These are phyloP conservation scores for Gallirallus australis DNA, from an alignment of 2,797 vertebrate species.

Conservation along the genomic window DNA sequence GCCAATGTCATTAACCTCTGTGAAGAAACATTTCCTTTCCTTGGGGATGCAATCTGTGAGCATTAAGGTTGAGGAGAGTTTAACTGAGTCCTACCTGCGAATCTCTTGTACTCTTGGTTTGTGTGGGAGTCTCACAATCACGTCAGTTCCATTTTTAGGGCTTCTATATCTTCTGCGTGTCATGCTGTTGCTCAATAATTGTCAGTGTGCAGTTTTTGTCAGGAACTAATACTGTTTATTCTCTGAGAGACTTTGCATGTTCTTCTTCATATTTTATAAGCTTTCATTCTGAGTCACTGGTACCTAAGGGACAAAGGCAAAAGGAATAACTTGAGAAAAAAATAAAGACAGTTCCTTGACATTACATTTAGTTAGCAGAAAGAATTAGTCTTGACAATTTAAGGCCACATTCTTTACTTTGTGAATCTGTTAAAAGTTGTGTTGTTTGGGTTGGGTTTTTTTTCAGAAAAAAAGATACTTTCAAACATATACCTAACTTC, in stretches of 20 bases:
- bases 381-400: neutral
- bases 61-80: neutral
- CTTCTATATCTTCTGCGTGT: conserved; percentile 31
- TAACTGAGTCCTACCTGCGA: conserved; percentile 14
- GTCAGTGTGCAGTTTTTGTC: conserved; percentile 16
- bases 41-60: neutral
- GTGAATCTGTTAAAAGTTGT: neutral
- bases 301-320: conserved; percentile 29
- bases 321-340: conserved; percentile 11
- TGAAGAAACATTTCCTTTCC: neutral
- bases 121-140: conserved; percentile 30
- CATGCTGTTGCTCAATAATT: conserved; percentile 26
- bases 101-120: neutral
- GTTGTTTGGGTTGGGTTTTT: neutral
- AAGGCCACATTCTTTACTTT: neutral
- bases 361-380: conserved; percentile 3
- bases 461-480: neutral
- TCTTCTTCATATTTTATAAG: conserved; percentile 61
- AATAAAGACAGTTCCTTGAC: conserved; percentile 7
- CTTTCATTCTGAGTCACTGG: conserved; percentile 38
- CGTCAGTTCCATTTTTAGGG: conserved; percentile 34
- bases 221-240: conserved; percentile 64
- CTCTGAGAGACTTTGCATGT: conserved; percentile 28
- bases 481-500: neutral
- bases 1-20: neutral